Evolutionary conservation across 35 echinoderm and acorn worm genomes (phyloP), one percentile per base, ranked within the genome.

Genomic region (Anneissia japonica): DNA sequence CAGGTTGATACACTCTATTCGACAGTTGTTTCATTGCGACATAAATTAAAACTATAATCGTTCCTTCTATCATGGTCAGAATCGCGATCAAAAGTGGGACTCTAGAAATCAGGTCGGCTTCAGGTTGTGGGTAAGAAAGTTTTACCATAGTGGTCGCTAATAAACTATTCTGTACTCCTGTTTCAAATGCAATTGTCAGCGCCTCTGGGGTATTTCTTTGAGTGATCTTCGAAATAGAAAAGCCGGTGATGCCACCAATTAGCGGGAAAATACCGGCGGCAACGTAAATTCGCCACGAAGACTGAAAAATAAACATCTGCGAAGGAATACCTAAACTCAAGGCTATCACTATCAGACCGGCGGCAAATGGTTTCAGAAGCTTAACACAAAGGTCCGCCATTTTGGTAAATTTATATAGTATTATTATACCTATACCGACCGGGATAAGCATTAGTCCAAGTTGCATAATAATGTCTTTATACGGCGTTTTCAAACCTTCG

Each of bases 151-250:
- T 83, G 10, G 89, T 85, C 19, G 89, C 89, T 11, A 91, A 37
- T 5, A 84, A 31, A 41, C 82, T 85, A 55, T 91, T 91, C 74
- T 91, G 89, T 19, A 91, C 82, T 5, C 89, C 89, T 21, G 89
- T 91, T 46, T 91, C 89, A 39, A 91, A 80, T 14, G 82, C 82
- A 31, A 91, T 91, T 0, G 89, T 91, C 35, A 85, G 51, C 3
- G 83, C 83, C 43, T 91, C 82, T 39, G 89, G 83, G 32, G 76
- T 35, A 17, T n/a, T 34, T 39, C 89, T 74, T 46, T 75, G 37
- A 35, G 31, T 80, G 0, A 91, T 74, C 26, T 46, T 85, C 7
- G 82, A 74, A 31, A 85, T 80, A 26, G 74, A 28, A 74, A 84
- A 84, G 1, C 89, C 89, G 5, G 85, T 33, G 32, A 81, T 32